A percentile compares a stretch with the other conserved stretches of the same genome.
Conservation (phyloP, 1,140 invertebrate genomes). For the Trichonephila clavipes region DNA sequence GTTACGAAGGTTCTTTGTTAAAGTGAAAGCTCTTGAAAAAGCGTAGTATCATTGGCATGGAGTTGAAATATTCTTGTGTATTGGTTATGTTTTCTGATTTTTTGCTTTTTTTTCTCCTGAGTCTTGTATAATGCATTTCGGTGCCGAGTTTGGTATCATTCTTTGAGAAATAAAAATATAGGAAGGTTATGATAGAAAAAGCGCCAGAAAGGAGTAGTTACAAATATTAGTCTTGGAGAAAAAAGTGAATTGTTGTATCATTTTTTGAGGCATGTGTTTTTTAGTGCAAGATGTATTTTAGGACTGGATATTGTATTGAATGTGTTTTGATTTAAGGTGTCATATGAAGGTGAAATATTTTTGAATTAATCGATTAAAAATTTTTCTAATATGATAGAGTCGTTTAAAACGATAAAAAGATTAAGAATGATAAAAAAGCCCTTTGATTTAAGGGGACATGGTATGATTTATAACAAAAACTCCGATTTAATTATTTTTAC, state of each 20-base stretch:
- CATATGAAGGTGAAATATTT: too few relatives aligned
- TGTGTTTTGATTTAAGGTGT: too few relatives aligned
- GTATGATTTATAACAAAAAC: too few relatives aligned
- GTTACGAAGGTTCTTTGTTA: background rate
- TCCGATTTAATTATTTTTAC: too few relatives aligned
- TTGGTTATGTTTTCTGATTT: background rate
- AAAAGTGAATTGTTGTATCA: background rate
- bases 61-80: background rate
- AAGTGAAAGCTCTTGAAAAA: conserved; percentile 4
- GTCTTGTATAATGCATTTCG: conserved; percentile 1
- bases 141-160: conserved; percentile 4
- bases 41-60: background rate
- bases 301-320: too few relatives aligned
- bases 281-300: background rate
- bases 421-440: too few relatives aligned
- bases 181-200: background rate
- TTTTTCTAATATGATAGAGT: too few relatives aligned
- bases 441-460: too few relatives aligned
- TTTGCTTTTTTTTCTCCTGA: background rate
- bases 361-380: too few relatives aligned
- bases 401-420: too few relatives aligned
- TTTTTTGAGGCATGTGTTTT: background rate
- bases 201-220: background rate
- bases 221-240: background rate
- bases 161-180: background rate